Conservation (phyloP, 1,140 invertebrate species). For the Pseudoatta argentina region DNA sequence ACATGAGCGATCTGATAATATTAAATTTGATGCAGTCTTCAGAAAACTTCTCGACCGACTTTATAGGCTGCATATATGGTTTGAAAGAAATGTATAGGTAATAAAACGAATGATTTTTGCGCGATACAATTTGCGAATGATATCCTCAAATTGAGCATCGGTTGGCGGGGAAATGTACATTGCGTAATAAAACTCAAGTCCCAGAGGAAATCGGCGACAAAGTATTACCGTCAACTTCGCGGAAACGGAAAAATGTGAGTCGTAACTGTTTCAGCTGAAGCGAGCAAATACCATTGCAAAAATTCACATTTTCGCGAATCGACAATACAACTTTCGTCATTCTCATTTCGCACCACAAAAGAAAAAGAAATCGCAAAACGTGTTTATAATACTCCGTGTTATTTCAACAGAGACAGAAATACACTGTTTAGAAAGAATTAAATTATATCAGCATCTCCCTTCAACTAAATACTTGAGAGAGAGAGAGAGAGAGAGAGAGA, state of each 20-base stretch:
- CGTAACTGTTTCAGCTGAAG: neutral
- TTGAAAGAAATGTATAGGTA: neutral
- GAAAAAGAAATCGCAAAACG: neutral
- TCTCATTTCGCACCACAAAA: neutral
- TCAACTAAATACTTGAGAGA: no score
- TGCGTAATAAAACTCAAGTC: slow-evolving; percentile 32
- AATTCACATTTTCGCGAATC: slow-evolving; percentile 2
- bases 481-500: no score
- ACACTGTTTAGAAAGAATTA: neutral
- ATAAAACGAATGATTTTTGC: slow-evolving; percentile 28
- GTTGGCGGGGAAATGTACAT: slow-evolving; percentile 36
- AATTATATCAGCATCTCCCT: no score
- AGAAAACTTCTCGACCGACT: neutral
- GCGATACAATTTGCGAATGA: slow-evolving; percentile 41
- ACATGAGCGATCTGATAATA: neutral
- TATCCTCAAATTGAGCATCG: slow-evolving; percentile 7
- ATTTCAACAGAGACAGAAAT: neutral
- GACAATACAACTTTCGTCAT: neutral
- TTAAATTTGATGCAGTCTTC: slow-evolving; percentile 19
- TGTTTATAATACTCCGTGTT: neutral
- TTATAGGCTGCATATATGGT: neutral
- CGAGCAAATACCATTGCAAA: neutral
- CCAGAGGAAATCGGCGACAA: slow-evolving; percentile 55
- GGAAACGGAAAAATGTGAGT: neutral
- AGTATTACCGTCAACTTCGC: slow-evolving; percentile 22